Evolutionary conservation across 1,140 invertebrate genomes (phyloP).

Genomic region (Heliconius himera): DNA sequence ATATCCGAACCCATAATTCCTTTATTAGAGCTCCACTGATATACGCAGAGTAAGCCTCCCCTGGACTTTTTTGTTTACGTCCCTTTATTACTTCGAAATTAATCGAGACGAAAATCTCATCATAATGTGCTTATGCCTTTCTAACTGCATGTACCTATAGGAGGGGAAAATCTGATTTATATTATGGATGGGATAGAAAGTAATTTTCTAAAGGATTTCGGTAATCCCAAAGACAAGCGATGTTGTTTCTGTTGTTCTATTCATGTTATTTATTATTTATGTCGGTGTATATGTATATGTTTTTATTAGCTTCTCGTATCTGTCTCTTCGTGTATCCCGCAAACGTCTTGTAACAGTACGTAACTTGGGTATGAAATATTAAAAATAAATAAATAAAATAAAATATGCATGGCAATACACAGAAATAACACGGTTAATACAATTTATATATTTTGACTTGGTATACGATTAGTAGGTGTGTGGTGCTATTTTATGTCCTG

Average conservation of each 20-base stretch:
- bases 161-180: not conserved
- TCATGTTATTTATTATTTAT: not conserved
- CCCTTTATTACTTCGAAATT: constrained; percentile 7
- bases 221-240: not conserved
- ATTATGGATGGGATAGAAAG: not conserved
- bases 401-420: too few relatives aligned
- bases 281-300: not conserved
- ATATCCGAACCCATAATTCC: constrained; percentile 6
- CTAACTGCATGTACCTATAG: not conserved
- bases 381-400: too few relatives aligned
- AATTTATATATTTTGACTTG: too few relatives aligned
- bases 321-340: too few relatives aligned
- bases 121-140: constrained; percentile 1
- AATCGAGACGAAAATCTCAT: constrained; percentile 4
- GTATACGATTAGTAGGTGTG: too few relatives aligned
- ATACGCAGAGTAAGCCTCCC: constrained; percentile 4
- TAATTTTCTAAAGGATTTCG: not conserved
- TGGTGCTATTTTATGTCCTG: too few relatives aligned
- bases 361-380: too few relatives aligned
- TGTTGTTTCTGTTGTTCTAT: not conserved
- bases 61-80: not conserved
- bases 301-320: too few relatives aligned
- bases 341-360: too few relatives aligned
- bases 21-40: constrained; percentile 5
- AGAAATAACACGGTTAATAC: too few relatives aligned